Conservation (phyloP, 1,140 invertebrate species). For the Ips typographus region DNA sequence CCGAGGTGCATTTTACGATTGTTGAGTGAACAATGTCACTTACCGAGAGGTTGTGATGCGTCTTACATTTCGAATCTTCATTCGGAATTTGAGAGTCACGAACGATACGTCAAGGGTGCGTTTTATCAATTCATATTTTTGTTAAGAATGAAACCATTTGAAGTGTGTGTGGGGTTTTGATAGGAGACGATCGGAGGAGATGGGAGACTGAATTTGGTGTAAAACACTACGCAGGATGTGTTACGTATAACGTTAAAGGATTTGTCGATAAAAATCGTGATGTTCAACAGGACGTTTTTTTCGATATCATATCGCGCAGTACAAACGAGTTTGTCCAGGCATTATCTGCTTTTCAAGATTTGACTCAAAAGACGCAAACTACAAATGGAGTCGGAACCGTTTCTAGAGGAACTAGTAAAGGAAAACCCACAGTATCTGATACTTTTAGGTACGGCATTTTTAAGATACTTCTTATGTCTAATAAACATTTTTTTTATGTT, state of each 20-base stretch:
- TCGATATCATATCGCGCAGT: slow-evolving; percentile 87
- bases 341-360: slow-evolving; percentile 79
- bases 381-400: slow-evolving; percentile 63
- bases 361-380: slow-evolving; percentile 42
- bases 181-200: slow-evolving; percentile 71
- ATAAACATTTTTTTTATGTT: background rate
- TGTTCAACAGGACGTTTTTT: slow-evolving; percentile 92
- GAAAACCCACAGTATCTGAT: slow-evolving; percentile 90
- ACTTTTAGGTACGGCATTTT: slow-evolving; percentile 62
- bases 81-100: slow-evolving; percentile 82
- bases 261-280: slow-evolving; percentile 98
- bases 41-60: slow-evolving; percentile 89
- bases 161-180: slow-evolving; percentile 9
- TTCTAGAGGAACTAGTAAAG: slow-evolving; percentile 84
- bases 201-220: slow-evolving; percentile 93
- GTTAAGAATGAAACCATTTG: too few relatives aligned
- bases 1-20: slow-evolving; percentile 85
- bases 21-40: slow-evolving; percentile 89
- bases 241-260: slow-evolving; percentile 88
- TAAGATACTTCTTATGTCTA: background rate
- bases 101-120: slow-evolving; percentile 81
- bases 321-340: slow-evolving; percentile 86
- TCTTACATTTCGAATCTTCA: slow-evolving; percentile 91
- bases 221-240: slow-evolving; percentile 92
- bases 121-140: too few relatives aligned